phyloP scores from a whole-genome alignment of 2,113 vertebrate species.

The Siniperca knerii region DNA sequence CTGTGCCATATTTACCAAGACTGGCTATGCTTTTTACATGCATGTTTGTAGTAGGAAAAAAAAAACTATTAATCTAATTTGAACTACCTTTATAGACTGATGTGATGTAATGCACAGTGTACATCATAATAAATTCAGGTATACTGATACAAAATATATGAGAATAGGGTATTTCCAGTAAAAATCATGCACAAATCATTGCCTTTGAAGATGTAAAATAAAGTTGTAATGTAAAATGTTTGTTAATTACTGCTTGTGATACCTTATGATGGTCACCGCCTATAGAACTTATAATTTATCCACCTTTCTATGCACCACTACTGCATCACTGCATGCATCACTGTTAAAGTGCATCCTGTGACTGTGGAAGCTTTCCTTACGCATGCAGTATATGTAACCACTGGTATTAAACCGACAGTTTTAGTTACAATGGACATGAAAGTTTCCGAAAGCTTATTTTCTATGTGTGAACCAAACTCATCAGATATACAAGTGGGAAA shows the following conservation, averaged over 20 bases:
- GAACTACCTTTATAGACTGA: background rate
- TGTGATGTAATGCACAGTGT: background rate
- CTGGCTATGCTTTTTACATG: background rate
- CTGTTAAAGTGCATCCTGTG: background rate
- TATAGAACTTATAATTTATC: background rate
- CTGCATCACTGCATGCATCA: background rate
- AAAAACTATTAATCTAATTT: background rate
- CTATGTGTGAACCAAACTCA: constrained; percentile 15
- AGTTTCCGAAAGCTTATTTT: constrained; percentile 44
- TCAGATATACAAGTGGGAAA: constrained; percentile 42
- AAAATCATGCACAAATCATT: background rate
- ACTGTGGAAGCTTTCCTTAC: background rate
- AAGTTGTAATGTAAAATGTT: too few species aligned
- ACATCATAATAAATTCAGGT: background rate
- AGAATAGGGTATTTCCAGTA: background rate
- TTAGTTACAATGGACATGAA: constrained; percentile 17
- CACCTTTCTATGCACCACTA: background rate
- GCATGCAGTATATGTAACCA: background rate
- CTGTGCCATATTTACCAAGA: background rate
- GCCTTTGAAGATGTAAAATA: background rate
- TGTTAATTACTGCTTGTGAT: background rate
- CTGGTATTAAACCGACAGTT: constrained; percentile 7
- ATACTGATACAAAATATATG: background rate
- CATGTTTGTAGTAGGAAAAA: background rate
- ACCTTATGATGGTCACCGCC: background rate